Evolutionary conservation across 2,113 vertebrate genomes (phyloP).

Genomic region (Leptocoma aspasia): DNA sequence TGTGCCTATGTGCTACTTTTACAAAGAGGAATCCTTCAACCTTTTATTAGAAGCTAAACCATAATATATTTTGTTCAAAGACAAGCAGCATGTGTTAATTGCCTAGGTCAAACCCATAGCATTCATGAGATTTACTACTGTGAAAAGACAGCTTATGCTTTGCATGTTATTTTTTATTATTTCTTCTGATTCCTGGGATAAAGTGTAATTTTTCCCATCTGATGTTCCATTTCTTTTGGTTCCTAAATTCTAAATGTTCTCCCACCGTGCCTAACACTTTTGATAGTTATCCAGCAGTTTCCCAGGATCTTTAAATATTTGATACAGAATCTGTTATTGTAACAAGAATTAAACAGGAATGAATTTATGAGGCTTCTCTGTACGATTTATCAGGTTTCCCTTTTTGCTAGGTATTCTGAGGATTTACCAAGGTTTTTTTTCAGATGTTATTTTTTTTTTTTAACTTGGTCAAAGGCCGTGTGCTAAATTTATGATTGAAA

Average conservation of each 20-base stretch:
- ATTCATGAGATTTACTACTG: background rate
- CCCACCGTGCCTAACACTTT: background rate
- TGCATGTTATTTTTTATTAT: background rate
- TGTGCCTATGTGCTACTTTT: background rate
- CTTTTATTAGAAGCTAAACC: background rate
- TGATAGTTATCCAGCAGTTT: background rate
- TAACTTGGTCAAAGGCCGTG: background rate
- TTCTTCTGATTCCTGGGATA: background rate
- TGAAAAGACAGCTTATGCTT: background rate
- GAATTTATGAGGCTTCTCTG: background rate
- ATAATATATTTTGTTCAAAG: background rate
- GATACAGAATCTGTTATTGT: background rate
- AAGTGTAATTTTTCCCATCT: background rate
- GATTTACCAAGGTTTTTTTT: background rate
- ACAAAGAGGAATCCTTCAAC: background rate
- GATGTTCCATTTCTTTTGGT: background rate
- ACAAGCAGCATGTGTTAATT: fast-evolving
- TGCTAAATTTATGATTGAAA: background rate
- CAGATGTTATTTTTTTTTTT: background rate
- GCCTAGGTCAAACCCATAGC: background rate
- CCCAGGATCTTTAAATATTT: background rate
- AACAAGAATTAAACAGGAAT: background rate
- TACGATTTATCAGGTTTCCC: background rate
- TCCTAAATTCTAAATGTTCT: background rate
- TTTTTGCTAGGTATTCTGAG: background rate